Conservation (phyloP, 2,888 invertebrate species). For the Nephrotoma appendiculata region DNA sequence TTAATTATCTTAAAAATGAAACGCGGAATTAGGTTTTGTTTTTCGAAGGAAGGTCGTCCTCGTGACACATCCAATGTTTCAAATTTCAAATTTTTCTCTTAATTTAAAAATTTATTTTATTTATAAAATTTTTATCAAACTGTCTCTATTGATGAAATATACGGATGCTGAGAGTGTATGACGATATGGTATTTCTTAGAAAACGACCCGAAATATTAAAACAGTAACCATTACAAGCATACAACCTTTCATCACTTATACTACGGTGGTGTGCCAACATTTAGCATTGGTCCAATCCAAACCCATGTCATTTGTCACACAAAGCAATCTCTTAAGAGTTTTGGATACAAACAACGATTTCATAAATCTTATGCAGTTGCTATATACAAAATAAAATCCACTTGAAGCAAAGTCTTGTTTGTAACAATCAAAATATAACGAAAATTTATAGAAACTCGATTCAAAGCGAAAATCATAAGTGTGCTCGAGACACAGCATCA, state of each 20-base stretch:
- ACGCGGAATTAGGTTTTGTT: no score
- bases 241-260: background rate
- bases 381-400: background rate
- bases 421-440: background rate
- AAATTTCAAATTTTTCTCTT: no score
- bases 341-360: background rate
- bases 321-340: background rate
- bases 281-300: background rate
- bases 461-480: background rate
- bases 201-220: no score
- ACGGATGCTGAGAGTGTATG: no score
- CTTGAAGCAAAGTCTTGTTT: background rate
- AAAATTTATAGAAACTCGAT: background rate
- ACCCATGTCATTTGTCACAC: background rate
- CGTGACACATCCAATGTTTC: no score
- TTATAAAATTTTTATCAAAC: no score
- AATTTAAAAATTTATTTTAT: no score
- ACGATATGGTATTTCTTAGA: no score
- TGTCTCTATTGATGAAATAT: no score
- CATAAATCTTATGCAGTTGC: background rate
- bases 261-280: no score
- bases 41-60: no score
- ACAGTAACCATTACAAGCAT: background rate
- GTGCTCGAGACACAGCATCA: background rate
- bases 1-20: no score